Percentiles rank a stretch among this genome's conserved stretches.
Evolutionary conservation across 92 coral and sea anemone species (phyloP).

Genomic region (Desmophyllum pertusum): DNA sequence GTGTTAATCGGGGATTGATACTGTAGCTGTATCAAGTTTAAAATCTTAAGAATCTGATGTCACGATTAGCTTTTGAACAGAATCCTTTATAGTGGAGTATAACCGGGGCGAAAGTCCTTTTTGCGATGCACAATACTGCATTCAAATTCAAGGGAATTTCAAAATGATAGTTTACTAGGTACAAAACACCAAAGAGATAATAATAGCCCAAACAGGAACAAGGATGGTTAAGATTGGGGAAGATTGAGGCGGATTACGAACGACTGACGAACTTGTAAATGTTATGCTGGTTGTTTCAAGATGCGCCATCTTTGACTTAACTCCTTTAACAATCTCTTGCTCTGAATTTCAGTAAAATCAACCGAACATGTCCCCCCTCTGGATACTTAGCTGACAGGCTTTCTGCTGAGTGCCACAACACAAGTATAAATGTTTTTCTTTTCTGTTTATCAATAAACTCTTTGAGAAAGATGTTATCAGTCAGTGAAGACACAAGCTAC

Average conservation of each 20-base stretch:
- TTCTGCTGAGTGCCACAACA: constrained; percentile 3
- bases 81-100: too few species aligned
- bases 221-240: not conserved
- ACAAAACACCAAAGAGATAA: too few species aligned
- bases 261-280: not conserved
- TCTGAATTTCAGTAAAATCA: not conserved
- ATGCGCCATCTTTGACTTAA: not conserved
- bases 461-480: not conserved
- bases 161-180: too few species aligned
- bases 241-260: not conserved
- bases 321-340: not conserved
- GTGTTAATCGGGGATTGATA: too few species aligned
- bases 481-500: too few species aligned
- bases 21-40: not conserved
- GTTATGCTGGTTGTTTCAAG: not conserved
- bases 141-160: too few species aligned
- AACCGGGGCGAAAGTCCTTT: too few species aligned
- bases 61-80: too few species aligned
- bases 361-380: not conserved
- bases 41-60: too few species aligned
- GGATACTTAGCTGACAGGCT: not conserved
- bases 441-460: not conserved
- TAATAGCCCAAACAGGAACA: too few species aligned
- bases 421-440: not conserved
- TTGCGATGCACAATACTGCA: too few species aligned